Evolutionary conservation across 1,140 invertebrate genomes (phyloP).

Genomic region (Adelges cooleyi): DNA sequence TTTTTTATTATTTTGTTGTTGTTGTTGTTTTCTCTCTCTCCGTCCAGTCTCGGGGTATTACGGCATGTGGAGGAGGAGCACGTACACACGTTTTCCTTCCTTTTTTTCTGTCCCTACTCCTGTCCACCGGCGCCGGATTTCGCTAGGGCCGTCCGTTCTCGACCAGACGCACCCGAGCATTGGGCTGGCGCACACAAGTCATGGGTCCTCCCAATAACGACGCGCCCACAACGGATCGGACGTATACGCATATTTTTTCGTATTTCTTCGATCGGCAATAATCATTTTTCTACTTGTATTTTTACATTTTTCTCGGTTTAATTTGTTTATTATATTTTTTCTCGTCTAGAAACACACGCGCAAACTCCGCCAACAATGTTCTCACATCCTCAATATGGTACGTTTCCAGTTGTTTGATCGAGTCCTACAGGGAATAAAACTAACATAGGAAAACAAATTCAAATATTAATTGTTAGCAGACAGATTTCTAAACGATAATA

Average conservation of each 20-base stretch:
- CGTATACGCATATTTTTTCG: neutral
- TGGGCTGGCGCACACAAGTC: constrained; percentile 7
- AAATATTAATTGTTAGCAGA: too few species aligned
- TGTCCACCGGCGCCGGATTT: neutral
- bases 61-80: too few species aligned
- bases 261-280: too few species aligned
- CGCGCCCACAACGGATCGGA: constrained; percentile 15
- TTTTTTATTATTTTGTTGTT: neutral
- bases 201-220: constrained; percentile 2
- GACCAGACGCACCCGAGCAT: neutral
- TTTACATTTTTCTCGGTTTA: neutral
- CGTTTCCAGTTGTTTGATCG: too few species aligned
- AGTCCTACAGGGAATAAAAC: too few species aligned
- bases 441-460: too few species aligned
- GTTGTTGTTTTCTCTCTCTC: neutral
- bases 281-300: too few species aligned
- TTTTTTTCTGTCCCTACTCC: constrained; percentile 10
- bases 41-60: neutral
- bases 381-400: too few species aligned
- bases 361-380: too few species aligned
- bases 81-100: neutral
- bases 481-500: too few species aligned
- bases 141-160: neutral
- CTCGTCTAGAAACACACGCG: too few species aligned
- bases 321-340: neutral